These are phyloP conservation scores for Acutogordius australiensis DNA, from an alignment of 2,888 invertebrate genomes.

Conservation along the genomic window DNA sequence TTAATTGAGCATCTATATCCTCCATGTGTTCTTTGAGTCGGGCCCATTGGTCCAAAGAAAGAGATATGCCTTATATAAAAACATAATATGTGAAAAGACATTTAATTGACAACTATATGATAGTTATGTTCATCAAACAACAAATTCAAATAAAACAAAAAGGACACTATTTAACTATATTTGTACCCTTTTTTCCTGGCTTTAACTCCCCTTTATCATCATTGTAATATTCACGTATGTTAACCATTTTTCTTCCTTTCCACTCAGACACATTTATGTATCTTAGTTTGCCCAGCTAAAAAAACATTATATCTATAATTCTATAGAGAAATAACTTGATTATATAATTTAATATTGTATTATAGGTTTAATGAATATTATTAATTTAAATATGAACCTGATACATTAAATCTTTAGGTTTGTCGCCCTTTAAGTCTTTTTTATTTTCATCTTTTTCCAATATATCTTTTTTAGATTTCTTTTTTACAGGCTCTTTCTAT, in stretches of 20 bases:
- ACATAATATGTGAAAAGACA: not conserved
- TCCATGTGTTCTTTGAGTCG: not conserved
- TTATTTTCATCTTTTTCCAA: too few species aligned
- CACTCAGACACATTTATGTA: conserved; percentile 17
- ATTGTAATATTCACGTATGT: conserved; percentile 19
- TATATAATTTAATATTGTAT: too few species aligned
- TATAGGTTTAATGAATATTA: too few species aligned
- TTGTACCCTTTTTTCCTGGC: conserved; percentile 18
- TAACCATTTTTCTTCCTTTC: conserved; percentile 17
- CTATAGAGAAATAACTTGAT: too few species aligned
- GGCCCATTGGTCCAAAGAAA: conserved; percentile 5
- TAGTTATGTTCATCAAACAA: not conserved
- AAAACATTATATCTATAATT: too few species aligned
- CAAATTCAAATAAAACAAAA: not conserved
- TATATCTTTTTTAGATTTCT: too few species aligned
- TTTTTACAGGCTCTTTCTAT: too few species aligned
- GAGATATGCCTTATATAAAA: conserved; percentile 10
- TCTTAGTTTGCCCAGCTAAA: conserved; percentile 17
- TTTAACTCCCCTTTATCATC: conserved; percentile 18
- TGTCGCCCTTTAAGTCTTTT: too few species aligned
- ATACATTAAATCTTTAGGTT: too few species aligned
- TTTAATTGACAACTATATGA: not conserved
- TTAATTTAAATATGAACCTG: too few species aligned
- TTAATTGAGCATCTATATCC: not conserved
- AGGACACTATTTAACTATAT: too few species aligned